Conservation (phyloP, 1,140 invertebrate species). For the Episyrphus balteatus region DNA sequence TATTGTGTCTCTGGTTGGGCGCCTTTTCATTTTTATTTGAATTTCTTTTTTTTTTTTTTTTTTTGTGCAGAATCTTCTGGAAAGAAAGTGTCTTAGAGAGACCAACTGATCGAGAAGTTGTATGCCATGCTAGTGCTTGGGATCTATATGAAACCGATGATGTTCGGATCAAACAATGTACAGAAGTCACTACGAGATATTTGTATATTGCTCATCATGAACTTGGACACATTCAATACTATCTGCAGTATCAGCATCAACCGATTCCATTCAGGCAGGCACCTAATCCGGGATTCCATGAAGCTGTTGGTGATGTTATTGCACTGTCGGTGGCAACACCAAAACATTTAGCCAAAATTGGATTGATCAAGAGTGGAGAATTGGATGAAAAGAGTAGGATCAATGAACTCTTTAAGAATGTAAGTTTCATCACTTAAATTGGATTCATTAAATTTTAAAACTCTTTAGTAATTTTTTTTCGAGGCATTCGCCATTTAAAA, state of each 20-base stretch:
- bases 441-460: too few relatives aligned
- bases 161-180: conserved; percentile 69
- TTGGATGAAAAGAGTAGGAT: conserved; percentile 30
- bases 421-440: too few relatives aligned
- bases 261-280: conserved; percentile 52
- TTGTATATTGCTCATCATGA: conserved; percentile 66
- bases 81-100: conserved; percentile 61
- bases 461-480: too few relatives aligned
- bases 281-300: conserved; percentile 69
- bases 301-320: conserved; percentile 60
- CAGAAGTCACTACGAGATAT: conserved; percentile 52
- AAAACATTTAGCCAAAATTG: conserved; percentile 45
- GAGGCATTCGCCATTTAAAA: too few relatives aligned
- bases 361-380: conserved; percentile 27
- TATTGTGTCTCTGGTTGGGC: conserved; percentile 18
- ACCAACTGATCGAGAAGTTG: conserved; percentile 46
- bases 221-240: conserved; percentile 69
- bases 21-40: conserved; percentile 35
- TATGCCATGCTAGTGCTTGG: conserved; percentile 70
- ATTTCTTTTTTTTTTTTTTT: conserved; percentile 38
- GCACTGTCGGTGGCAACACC: conserved; percentile 49
- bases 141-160: conserved; percentile 54
- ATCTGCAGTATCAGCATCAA: conserved; percentile 56
- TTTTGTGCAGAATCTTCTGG: conserved; percentile 51
- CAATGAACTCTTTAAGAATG: conserved; percentile 29